phyloP scores from a whole-genome alignment of 2,797 vertebrate genomes.

The Siniperca undulata region DNA sequence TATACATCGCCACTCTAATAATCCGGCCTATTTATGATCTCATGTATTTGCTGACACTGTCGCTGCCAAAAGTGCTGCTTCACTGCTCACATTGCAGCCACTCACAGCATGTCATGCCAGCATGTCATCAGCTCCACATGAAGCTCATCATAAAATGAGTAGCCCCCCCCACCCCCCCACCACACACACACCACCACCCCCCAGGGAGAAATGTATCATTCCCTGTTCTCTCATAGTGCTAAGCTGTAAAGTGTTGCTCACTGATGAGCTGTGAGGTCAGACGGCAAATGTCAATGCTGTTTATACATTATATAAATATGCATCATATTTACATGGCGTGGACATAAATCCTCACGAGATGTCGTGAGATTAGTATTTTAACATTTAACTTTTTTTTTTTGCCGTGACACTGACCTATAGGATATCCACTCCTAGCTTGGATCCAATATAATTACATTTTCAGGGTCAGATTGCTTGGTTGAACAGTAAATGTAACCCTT shows the following conservation, averaged over 20 bases:
- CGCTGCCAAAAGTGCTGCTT: slow-evolving; percentile 27
- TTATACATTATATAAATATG: slow-evolving; percentile 11
- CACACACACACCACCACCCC: accelerated
- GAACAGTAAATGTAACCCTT: not conserved
- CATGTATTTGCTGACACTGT: slow-evolving; percentile 10
- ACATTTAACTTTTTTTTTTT: not conserved
- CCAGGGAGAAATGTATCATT: not conserved
- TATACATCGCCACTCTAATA: not conserved
- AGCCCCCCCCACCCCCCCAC: not conserved
- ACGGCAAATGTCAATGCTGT: slow-evolving; percentile 15
- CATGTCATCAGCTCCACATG: slow-evolving; percentile 46
- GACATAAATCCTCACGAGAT: slow-evolving; percentile 10
- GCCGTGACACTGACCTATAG: not conserved
- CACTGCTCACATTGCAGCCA: slow-evolving; percentile 22
- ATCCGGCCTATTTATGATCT: slow-evolving; percentile 52
- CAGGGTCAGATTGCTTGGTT: not conserved
- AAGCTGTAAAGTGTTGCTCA: slow-evolving; percentile 40
- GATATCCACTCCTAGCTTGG: not conserved
- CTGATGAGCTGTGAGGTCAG: not conserved
- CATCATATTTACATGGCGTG: slow-evolving; percentile 16
- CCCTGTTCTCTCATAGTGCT: slow-evolving; percentile 34
- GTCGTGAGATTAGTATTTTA: not conserved
- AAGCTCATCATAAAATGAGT: slow-evolving; percentile 22
- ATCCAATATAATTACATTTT: not conserved
- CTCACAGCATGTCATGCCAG: slow-evolving; percentile 50